Conservation (phyloP, 2,888 invertebrate genomes). For the Drosophila atripex region DNA sequence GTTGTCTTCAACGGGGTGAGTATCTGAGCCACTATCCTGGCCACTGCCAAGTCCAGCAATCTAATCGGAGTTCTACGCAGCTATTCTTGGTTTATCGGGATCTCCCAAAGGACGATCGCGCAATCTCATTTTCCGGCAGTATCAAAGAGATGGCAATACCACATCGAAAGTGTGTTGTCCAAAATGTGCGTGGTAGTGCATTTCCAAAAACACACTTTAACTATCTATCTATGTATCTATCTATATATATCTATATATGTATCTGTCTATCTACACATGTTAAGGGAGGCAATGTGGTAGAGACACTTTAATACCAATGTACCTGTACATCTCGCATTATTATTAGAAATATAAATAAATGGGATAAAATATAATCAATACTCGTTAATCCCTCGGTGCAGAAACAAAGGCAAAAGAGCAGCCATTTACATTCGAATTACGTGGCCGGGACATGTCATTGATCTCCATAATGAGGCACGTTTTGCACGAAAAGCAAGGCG, state of each 20-base stretch:
- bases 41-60: not conserved
- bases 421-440: constrained; percentile 62
- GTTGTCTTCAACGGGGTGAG: not conserved
- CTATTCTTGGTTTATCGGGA: constrained; percentile 1
- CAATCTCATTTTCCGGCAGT: not conserved
- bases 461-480: constrained; percentile 59
- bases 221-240: no score
- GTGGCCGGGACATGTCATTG: constrained; percentile 43
- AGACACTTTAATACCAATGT: not conserved
- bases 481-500: constrained; percentile 23
- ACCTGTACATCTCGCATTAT: no score
- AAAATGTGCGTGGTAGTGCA: constrained; percentile 2
- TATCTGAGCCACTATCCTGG: not conserved
- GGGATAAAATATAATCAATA: constrained; percentile 1
- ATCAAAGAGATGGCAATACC: no score
- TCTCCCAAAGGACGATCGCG: not conserved
- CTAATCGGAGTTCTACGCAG: not conserved
- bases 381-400: not conserved
- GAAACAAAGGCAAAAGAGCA: constrained; percentile 40
- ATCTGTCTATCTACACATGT: no score
- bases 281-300: not conserved
- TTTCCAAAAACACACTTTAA: not conserved
- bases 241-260: no score
- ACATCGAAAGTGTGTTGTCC: not conserved
- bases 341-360: not conserved